These are phyloP conservation scores for Rhinolophus ferrumequinum DNA, from an alignment of 2,113 vertebrate genomes.

Conservation along the genomic window DNA sequence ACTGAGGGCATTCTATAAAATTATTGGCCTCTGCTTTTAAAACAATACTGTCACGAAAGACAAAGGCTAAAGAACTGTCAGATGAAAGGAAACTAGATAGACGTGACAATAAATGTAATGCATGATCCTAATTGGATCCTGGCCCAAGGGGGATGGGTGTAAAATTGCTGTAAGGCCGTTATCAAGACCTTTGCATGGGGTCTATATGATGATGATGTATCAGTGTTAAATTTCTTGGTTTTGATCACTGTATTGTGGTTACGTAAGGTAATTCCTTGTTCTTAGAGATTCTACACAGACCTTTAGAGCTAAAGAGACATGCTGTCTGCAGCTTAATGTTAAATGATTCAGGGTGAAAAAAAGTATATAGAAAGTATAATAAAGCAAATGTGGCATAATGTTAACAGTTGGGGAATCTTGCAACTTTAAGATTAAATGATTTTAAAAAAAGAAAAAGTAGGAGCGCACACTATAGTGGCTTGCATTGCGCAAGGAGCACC, in stretches of 20 bases:
- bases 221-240: neutral
- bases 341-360: neutral
- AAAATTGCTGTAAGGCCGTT: neutral
- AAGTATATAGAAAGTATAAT: neutral
- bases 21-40: neutral
- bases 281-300: conserved; percentile 1
- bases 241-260: neutral
- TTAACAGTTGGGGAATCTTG: neutral
- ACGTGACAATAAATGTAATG: neutral
- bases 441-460: neutral
- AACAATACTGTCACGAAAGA: neutral
- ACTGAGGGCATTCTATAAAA: neutral
- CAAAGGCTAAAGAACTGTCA: neutral
- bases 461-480: neutral
- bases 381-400: neutral
- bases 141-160: neutral
- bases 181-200: neutral
- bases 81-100: neutral
- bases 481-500: neutral
- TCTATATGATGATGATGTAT: neutral
- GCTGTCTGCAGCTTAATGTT: neutral
- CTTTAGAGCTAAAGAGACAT: neutral
- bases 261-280: neutral
- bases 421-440: neutral
- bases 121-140: neutral